phyloP scores from a whole-genome alignment of 2,113 vertebrate genomes.

The Chiloscyllium plagiosum region DNA sequence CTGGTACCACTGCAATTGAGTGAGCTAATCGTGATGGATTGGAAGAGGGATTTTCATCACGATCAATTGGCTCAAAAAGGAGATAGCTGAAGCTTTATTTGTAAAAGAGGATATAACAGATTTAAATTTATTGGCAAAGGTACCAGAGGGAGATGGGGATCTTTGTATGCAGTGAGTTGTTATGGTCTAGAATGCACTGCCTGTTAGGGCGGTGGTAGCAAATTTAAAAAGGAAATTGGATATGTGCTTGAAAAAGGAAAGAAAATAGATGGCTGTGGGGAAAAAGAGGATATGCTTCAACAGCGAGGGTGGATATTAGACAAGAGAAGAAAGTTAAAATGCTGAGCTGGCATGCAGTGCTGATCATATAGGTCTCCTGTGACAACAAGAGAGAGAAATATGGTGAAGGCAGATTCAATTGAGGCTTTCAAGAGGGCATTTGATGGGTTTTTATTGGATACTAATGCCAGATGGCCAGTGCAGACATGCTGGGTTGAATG shows the following conservation, averaged over 20 bases:
- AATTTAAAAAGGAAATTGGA: neutral
- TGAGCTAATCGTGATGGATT: neutral
- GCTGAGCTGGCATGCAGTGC: neutral
- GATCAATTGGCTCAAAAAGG: neutral
- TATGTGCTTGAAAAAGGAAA: neutral
- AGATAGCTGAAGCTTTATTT: neutral
- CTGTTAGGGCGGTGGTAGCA: neutral
- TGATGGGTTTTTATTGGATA: no score
- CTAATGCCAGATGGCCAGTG: no score
- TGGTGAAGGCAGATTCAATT: no score
- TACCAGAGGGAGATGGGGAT: neutral
- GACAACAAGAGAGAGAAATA: neutral
- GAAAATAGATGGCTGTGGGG: neutral
- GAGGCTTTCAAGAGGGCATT: no score
- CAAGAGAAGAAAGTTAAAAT: neutral
- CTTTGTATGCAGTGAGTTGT: neutral
- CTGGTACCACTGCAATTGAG: neutral
- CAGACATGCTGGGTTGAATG: no score
- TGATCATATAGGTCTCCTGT: neutral
- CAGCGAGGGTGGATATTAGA: neutral
- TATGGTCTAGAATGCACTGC: neutral
- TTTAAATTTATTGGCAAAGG: neutral
- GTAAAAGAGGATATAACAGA: neutral
- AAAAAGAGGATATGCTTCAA: neutral
- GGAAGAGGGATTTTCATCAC: neutral